Conservation (phyloP, 1,140 invertebrate species). For the Daktulosphaira vitifoliae region DNA sequence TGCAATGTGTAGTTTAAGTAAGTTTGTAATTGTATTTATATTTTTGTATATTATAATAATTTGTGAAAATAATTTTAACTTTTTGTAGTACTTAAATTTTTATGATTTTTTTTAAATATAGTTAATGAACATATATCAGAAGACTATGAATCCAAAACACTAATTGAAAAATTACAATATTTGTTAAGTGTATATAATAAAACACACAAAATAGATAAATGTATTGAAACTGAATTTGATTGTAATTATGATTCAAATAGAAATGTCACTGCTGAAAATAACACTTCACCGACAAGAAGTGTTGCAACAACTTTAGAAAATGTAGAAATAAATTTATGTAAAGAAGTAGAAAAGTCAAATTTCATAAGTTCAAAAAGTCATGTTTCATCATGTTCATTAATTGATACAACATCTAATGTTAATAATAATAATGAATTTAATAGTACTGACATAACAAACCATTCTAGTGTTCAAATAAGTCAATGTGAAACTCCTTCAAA, state of each 20-base stretch:
- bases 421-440: neutral
- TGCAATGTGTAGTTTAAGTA: constrained; percentile 19
- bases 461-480: neutral
- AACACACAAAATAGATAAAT: neutral
- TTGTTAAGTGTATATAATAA: neutral
- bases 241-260: neutral
- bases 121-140: constrained; percentile 9
- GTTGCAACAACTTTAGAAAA: neutral
- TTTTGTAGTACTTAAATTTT: no score
- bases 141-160: constrained; percentile 16
- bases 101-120: neutral
- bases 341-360: neutral
- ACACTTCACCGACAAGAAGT: neutral
- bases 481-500: no score
- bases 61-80: no score
- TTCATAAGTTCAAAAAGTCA: no score
- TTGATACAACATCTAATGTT: no score
- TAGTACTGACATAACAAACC: neutral
- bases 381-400: no score
- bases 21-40: neutral
- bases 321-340: neutral
- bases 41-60: no score
- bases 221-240: neutral
- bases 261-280: neutral
- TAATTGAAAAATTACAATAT: constrained; percentile 14